Evolutionary conservation across 2,113 vertebrate genomes (phyloP).

Genomic region (Eretmochelys imbricata): DNA sequence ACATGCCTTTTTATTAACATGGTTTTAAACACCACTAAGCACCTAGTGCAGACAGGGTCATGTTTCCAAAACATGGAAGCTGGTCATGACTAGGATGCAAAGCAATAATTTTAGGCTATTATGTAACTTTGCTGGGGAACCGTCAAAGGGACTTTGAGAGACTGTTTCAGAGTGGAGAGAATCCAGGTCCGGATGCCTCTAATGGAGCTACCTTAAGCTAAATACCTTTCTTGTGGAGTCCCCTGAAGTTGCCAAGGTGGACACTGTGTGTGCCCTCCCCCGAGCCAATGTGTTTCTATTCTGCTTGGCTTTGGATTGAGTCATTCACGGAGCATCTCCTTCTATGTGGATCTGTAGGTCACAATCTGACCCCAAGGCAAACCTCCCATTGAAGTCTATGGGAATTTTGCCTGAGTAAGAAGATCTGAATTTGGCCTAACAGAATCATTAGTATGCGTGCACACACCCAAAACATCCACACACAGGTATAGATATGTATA

Average conservation of each 20-base stretch:
- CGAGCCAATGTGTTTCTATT: conserved; percentile 37
- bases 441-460: not conserved
- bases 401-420: conserved; percentile 36
- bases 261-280: conserved; percentile 7
- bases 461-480: not conserved
- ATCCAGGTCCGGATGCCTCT: not conserved
- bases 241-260: not conserved
- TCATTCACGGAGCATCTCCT: not conserved
- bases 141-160: conserved; percentile 24
- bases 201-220: not conserved
- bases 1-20: not conserved
- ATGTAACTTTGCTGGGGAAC: conserved; percentile 33
- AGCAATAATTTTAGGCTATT: not conserved
- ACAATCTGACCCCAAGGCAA: conserved; percentile 35
- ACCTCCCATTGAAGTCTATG: not conserved
- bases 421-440: conserved; percentile 11
- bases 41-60: not conserved
- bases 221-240: not conserved
- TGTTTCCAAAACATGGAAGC: not conserved
- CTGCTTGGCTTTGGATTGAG: conserved; percentile 25
- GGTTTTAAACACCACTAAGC: not conserved
- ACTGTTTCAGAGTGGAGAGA: conserved; percentile 7
- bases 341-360: conserved; percentile 25
- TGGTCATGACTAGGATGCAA: not conserved
- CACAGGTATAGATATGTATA: not conserved